Percentiles rank a stretch among this genome's conserved stretches.
These are phyloP conservation scores for Lophius americanus DNA, from an alignment of 2,797 vertebrate genomes.

Conservation along the genomic window DNA sequence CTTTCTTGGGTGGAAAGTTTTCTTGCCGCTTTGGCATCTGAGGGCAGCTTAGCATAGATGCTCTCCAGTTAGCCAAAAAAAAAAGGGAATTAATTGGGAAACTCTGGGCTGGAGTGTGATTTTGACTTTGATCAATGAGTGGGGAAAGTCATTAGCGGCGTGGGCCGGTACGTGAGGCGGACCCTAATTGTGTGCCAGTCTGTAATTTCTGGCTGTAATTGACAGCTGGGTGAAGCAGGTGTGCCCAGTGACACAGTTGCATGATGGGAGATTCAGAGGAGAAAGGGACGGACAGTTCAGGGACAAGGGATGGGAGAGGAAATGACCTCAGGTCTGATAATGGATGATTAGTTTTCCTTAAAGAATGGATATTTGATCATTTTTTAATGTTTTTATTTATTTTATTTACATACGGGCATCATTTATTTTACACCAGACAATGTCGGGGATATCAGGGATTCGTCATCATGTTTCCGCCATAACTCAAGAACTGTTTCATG, in stretches of 20 bases:
- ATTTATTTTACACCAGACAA: no score
- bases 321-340: constrained; percentile 21
- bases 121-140: constrained; percentile 86
- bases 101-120: constrained; percentile 71
- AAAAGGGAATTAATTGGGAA: constrained; percentile 75
- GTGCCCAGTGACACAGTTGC: constrained; percentile 72
- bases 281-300: constrained; percentile 51
- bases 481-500: no score
- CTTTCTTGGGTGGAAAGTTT: constrained; percentile 14
- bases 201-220: constrained; percentile 78
- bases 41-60: constrained; percentile 47
- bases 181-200: constrained; percentile 78
- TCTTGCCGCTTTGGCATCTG: constrained; percentile 24
- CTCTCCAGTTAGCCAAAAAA: constrained; percentile 42
- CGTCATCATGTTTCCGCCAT: no score
- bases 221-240: constrained; percentile 84
- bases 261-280: constrained; percentile 53
- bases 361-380: not conserved
- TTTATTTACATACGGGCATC: no score
- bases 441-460: no score
- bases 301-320: constrained; percentile 28
- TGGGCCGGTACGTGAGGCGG: constrained; percentile 70
- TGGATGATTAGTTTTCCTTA: constrained; percentile 15
- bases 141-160: constrained; percentile 82
- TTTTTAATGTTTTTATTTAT: no score